Base-by-base conservation (phyloP, 2,888 invertebrate genomes). In the Amblyjoppa fuscipennis region DNA sequence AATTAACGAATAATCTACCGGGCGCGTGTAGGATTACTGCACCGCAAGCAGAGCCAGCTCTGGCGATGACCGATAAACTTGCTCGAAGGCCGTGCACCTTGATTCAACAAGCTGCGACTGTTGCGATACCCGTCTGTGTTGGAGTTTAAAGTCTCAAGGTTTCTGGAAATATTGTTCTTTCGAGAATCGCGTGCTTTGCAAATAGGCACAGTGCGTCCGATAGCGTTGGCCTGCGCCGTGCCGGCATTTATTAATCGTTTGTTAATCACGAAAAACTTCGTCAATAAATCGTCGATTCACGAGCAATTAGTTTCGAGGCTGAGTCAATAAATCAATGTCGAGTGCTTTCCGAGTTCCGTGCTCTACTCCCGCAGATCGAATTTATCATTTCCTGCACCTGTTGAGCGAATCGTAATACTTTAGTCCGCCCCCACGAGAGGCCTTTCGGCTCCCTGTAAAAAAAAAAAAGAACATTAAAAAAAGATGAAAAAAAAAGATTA, bases 61-160 rank as follows among this genome's bases (percentile, higher is more conserved):
- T 31, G 51, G 13, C 73, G 76, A 85, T 83, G 85, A 83, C 83
- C 85, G 85, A 85, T 85, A 85, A 85, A 77, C 56, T 76, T 51
- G 76, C 16, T 69, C 45, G 76, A 85, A 83, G 83, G 85, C 77
- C 76, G 68, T 80, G 45, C 45, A 80, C 70, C 80, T 83, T 76
- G 56, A 80, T 77, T 83, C 75, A 76, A 83, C 79, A 85, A 85
- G 68, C 70, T 41, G 70, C 71, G 74, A 25, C 74, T 59, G 53
- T 75, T 66, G 78, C 70, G 13, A n/a, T 53, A 56, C 38, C 38
- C 64, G 45, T 31, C 53, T 38, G 38, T 76, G 64, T 76, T 75
- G 45, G n/a, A 28, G 53, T 25, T 49, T 73, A n/a, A 28, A 25
- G n/a, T 59, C 77, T 31, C 28, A 71, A 81, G 76, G 84, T 77